Evolutionary conservation across 1,140 invertebrate species (phyloP).

Genomic region (Drosophila albomicans): DNA sequence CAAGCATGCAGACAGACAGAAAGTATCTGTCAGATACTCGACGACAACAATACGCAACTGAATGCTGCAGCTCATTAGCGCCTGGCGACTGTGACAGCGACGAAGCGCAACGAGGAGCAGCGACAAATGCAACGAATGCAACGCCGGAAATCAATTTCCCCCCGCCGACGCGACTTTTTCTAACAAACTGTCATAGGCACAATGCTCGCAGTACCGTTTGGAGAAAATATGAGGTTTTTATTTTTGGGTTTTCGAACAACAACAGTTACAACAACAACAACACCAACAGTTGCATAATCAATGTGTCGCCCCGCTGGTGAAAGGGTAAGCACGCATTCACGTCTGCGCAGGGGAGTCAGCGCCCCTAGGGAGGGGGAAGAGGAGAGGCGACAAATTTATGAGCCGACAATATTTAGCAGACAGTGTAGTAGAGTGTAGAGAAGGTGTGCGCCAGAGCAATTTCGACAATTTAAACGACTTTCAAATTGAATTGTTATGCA

Average conservation of each 20-base stretch:
- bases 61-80: conserved; percentile 82
- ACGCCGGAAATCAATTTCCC: conserved; percentile 70
- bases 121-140: conserved; percentile 29
- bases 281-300: conserved; percentile 55
- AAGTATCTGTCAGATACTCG: conserved; percentile 73
- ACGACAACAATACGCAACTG: conserved; percentile 24
- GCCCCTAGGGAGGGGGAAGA: not conserved
- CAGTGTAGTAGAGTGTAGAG: not conserved
- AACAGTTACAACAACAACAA: conserved; percentile 37
- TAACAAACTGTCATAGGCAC: conserved; percentile 34
- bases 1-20: conserved; percentile 40
- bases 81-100: conserved; percentile 68
- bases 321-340: conserved; percentile 44
- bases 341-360: conserved; percentile 64
- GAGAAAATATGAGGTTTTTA: conserved; percentile 66
- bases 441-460: conserved; percentile 24
- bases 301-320: conserved; percentile 14
- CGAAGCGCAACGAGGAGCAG: conserved; percentile 40
- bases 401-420: conserved; percentile 14
- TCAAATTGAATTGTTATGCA: conserved; percentile 70
- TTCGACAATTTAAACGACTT: conserved; percentile 42
- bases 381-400: conserved; percentile 26
- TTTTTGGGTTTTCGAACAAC: conserved; percentile 35
- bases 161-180: conserved; percentile 3
- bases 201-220: conserved; percentile 22